Evolutionary conservation across 2,888 invertebrate genomes (phyloP).

Genomic region (Noctua janthe): DNA sequence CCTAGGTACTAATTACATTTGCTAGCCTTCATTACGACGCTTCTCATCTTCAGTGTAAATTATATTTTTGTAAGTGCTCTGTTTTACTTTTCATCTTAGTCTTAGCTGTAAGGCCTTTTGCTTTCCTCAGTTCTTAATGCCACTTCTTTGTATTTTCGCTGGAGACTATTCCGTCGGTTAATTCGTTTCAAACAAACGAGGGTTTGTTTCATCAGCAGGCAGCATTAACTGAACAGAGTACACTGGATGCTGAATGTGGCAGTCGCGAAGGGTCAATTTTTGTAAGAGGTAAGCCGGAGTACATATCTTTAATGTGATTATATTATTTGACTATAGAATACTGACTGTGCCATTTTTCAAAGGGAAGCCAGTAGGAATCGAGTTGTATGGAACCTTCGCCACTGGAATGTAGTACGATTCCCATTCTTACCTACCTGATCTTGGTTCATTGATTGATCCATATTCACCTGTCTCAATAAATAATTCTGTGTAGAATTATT

Average conservation of each 20-base stretch:
- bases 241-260: background rate
- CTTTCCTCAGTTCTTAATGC: conserved; percentile 1
- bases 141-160: background rate
- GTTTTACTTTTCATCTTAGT: conserved; percentile 9
- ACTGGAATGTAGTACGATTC: background rate
- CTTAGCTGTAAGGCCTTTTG: background rate
- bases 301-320: too few species aligned
- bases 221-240: background rate
- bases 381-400: too few species aligned
- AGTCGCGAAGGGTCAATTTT: too few species aligned
- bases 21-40: conserved; percentile 22
- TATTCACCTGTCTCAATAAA: background rate
- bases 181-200: background rate
- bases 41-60: conserved; percentile 26
- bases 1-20: conserved; percentile 49
- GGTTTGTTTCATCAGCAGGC: background rate
- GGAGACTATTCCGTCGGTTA: background rate
- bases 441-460: background rate
- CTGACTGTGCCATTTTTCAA: too few species aligned
- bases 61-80: conserved; percentile 31
- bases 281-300: too few species aligned
- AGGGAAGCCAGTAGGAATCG: too few species aligned
- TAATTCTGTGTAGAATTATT: background rate
- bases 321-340: too few species aligned
- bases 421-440: background rate